phyloP scores from a whole-genome alignment of 2,113 vertebrate genomes.

The Hyla sarda region DNA sequence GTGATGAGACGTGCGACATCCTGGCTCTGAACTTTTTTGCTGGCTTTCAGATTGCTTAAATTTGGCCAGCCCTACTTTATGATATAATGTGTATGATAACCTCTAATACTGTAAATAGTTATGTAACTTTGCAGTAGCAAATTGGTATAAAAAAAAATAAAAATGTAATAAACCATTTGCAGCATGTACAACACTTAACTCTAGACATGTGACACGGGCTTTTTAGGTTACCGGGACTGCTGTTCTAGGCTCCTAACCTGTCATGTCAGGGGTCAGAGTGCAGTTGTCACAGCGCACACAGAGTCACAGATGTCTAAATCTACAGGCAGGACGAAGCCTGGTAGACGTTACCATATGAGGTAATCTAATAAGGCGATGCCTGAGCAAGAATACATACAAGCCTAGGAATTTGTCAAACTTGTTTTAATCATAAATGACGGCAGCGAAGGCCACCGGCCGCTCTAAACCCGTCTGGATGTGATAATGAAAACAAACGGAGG shows the following conservation, averaged over 20 bases:
- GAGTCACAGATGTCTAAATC: slow-evolving; percentile 29
- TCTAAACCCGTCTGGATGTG: neutral
- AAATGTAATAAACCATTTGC: neutral
- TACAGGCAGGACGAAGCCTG: slow-evolving; percentile 3
- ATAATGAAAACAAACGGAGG: slow-evolving; percentile 27
- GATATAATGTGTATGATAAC: no score
- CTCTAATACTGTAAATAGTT: neutral
- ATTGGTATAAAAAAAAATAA: neutral
- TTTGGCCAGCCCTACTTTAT: no score
- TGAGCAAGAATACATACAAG: neutral
- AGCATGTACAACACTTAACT: no score
- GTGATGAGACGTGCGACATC: no score
- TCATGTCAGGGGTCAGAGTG: slow-evolving; percentile 29
- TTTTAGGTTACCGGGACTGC: neutral
- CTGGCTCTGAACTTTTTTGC: no score
- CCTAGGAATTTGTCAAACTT: slow-evolving; percentile 21
- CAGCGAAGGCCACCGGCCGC: slow-evolving; percentile 51
- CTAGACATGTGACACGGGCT: neutral
- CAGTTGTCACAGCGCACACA: neutral
- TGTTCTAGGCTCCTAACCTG: neutral
- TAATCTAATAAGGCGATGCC: slow-evolving; percentile 47
- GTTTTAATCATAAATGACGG: slow-evolving; percentile 26
- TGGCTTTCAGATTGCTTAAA: no score
- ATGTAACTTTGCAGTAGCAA: neutral
- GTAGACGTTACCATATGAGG: slow-evolving; percentile 44